Base-by-base conservation (phyloP, 2,797 vertebrate genomes). In the Mus minutoides region DNA sequence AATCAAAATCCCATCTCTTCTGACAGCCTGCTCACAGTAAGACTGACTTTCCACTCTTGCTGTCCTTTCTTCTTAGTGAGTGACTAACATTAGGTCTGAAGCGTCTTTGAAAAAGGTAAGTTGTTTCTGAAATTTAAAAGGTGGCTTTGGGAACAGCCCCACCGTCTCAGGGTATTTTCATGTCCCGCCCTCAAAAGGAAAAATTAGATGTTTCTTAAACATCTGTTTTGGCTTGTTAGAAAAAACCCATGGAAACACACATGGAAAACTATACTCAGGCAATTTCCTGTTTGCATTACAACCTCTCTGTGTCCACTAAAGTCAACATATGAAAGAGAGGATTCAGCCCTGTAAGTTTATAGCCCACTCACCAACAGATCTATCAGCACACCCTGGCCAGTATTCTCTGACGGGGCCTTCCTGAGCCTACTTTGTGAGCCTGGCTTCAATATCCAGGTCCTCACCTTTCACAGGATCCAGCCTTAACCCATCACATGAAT, bases 321-420 rank as follows among this genome's bases (percentile, higher is more conserved):
- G 62, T 13, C 46, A 40, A 16, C 4, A 16, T 17, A 58, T 4
- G 14, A 12, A 31, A 14, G 2, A 17, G 0, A 29, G 16, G 4
- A 62, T 4, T 2, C 0, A 2, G 1, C 34, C 11, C 17, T 1
- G 22, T 8, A 7, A 73, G 19, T 16, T 40, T 29, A 31, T 0
- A 22, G 56, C 16, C 2, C 0, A 1, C n/a, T 1, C 22, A 22
- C 24, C 78, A 31, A 4, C 64, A 71, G n/a, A 88, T 29, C 0
- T 14, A 52, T 17, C 26, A 75, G 46, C 40, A 49, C 3, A 14
- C 0, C 80, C 17, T 43, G 19, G 0, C 43, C 40, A 34, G n/a
- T 24, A 60, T 29, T 40, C 86, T 76, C 73, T 62, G 19, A 67
- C 21, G 1, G 24, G 60, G 12, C n/a, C 34, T 54, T 34, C 49